Conservation (phyloP, 2,888 invertebrate species). For the Agrotis ipsilon region DNA sequence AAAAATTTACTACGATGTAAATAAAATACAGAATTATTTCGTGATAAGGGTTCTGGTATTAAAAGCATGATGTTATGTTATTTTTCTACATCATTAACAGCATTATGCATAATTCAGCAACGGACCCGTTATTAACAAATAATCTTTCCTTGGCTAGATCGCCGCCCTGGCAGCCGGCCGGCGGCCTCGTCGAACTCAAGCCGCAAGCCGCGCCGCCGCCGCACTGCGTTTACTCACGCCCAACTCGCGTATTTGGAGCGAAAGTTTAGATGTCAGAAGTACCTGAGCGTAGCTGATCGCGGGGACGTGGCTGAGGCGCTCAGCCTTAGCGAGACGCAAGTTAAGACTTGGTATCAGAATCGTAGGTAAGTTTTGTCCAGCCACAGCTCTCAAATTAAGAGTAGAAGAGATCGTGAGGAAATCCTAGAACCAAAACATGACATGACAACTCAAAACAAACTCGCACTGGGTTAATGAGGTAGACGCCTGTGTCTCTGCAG, state of each 20-base stretch:
- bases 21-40: too few species aligned
- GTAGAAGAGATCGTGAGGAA: too few species aligned
- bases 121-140: not conserved
- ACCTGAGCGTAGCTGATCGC: conserved; percentile 97
- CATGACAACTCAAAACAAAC: too few species aligned
- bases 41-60: too few species aligned
- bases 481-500: too few species aligned
- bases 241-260: conserved; percentile 97
- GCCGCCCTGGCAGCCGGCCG: conserved; percentile 71
- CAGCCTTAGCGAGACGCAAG: conserved; percentile 97
- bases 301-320: conserved; percentile 98
- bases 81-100: too few species aligned
- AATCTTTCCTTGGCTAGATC: conserved; percentile 69
- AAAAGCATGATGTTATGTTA: too few species aligned
- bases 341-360: conserved; percentile 99
- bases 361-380: conserved; percentile 91
- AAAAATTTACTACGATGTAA: too few species aligned
- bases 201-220: conserved; percentile 95
- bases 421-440: too few species aligned
- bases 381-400: too few species aligned
- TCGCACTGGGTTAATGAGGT: too few species aligned
- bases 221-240: conserved; percentile 98
- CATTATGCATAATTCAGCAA: too few species aligned
- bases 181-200: conserved; percentile 84
- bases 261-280: conserved; percentile 98